Evolutionary conservation across 2,888 invertebrate genomes (phyloP), one percentile per base, ranked within the genome.

Genomic region (Protodeltote pygarga): DNA sequence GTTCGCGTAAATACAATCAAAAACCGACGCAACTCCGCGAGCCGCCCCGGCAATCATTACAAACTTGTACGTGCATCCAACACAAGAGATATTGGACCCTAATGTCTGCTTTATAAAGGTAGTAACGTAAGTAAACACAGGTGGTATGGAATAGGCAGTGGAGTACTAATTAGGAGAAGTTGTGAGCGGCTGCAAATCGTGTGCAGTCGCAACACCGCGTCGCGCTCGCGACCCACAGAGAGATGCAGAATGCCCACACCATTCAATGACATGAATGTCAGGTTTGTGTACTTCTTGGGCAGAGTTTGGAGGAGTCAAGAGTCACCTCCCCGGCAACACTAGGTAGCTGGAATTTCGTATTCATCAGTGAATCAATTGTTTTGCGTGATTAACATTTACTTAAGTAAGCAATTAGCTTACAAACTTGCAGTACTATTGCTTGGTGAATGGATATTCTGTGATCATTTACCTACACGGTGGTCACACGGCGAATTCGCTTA

Each of bases 91-190:
- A 8, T 19, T 45, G 8, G 13, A 17, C 35, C 16, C 11, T 57
- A 37, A 4, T 8, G 3, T 3, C 8, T 0, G 5, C 0, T 8
- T 0, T 3, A 13, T 28, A 45, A 5, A 3, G 27, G 1, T n/a
- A 15, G 5, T 11, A 9, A n/a, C 1, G 21, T n/a, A 5, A 16
- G 34, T 13, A 10, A 1, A 1, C 5, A 6, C n/a, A 32, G 19
- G 34, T 24, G n/a, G 11, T 5, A 1, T 8, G 5, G 2, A 28
- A 20, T 15, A 44, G 35, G 35, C 41, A 11, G 10, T 11, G 23
- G 28, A 35, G 38, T 35, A 39, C 45, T 57, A 60, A 60, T 57
- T 57, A 57, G 46, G 6, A 4, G 15, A 40, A 60, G 37, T 60
- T 39, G 53, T 33, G 41, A 31, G 42, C 33, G 25, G 25, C 39